Evolutionary conservation across 1,140 invertebrate genomes (phyloP).

Genomic region (Halictus rubicundus): DNA sequence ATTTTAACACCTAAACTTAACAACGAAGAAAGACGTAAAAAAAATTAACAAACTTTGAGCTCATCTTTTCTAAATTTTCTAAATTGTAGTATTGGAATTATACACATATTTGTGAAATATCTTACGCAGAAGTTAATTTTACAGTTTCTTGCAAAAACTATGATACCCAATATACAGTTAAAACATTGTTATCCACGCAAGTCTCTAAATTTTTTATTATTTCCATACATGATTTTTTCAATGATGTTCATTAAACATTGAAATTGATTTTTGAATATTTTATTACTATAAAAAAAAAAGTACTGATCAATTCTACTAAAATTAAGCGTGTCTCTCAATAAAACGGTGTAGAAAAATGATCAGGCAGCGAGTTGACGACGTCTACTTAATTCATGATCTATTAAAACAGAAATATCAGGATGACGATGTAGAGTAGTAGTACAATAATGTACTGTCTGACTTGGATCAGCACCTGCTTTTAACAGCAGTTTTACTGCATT

Average conservation of each 20-base stretch:
- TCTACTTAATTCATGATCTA: constrained; percentile 70
- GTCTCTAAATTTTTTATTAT: background rate
- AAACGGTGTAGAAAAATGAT: constrained; percentile 24
- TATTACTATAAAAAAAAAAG: background rate
- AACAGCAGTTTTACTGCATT: constrained; percentile 70
- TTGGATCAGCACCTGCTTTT: constrained; percentile 71
- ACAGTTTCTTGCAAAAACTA: no score
- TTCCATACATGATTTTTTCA: background rate
- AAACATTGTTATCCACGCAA: background rate
- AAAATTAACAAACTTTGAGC: constrained; percentile 9
- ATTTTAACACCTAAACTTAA: constrained; percentile 20
- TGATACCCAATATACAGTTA: no score
- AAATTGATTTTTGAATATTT: background rate
- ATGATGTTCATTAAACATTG: constrained; percentile 2
- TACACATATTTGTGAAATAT: constrained; percentile 4
- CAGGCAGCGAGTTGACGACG: constrained; percentile 70
- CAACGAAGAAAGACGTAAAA: background rate
- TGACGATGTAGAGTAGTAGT: constrained; percentile 66
- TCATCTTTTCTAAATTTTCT: background rate
- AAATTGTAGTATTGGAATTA: background rate
- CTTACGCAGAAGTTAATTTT: no score
- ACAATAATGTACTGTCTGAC: constrained; percentile 54
- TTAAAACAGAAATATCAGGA: constrained; percentile 68
- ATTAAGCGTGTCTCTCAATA: background rate
- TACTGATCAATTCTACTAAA: background rate